Base-by-base conservation (phyloP, 2,113 vertebrate species). In the Crotalus tigris region DNA sequence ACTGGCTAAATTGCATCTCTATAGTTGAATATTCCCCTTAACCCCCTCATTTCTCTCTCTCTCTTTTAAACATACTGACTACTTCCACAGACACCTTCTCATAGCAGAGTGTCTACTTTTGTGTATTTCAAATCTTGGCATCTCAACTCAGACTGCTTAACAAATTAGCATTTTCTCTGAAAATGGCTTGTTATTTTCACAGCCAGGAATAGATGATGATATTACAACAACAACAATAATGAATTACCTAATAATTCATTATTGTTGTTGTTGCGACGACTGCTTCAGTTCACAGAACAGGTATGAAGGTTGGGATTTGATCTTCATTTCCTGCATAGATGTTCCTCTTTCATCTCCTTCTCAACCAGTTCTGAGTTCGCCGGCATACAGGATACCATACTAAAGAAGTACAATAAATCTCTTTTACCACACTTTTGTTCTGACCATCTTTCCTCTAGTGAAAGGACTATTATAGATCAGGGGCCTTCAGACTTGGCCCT, bases 21-120 rank as follows among this genome's bases (percentile, higher is more conserved):
- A 92, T 93, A 95, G 94, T 90, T 64, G 91, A 49, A 54, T 85
- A 93, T 95, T 91, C 92, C 1, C 4, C 33, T 88, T 58, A 81
- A 59, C 89, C 33, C 87, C 89, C 39, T 58, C 49, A 9, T 9
- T 29, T 93, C 81, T 49, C 24, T 0, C 75, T 69, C 61, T 0
- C 75, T 69, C 61, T 64, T 24, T 9, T 21, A 26, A 53, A 51
- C 29, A 21, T 53, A 33, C 26, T 69, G 44, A n/a, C 15, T 21
- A 81, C 6, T 61, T 12, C 29, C 26, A 1, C 19, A 61, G n/a
- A 87, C 5, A 51, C 3, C 12, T 58, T 51, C 46, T 23, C 57
- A n/a, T 44, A 15, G 19, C 49, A 92, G 5, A 17, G 46, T 69
- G 26, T n/a, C 13, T 69, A 53, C 12, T 61, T 23, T 54, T 55